Base-by-base conservation (phyloP, 1,140 invertebrate genomes). In the Hylaeus volcanicus region DNA sequence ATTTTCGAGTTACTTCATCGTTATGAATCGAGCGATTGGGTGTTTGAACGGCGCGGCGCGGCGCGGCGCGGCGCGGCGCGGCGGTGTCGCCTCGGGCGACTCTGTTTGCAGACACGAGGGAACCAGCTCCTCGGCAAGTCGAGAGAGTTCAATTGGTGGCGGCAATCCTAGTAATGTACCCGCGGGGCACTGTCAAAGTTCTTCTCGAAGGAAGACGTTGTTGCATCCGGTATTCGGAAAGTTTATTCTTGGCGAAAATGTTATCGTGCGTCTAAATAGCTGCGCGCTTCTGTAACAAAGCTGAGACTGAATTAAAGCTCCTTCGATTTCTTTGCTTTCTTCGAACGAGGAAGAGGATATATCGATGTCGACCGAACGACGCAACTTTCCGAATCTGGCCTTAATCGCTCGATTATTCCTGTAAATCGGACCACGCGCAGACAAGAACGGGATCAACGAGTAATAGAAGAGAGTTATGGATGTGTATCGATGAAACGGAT, bases 151-250 rank as follows among this genome's bases (percentile, higher is more conserved):
- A 88, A 88, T 88, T 88, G 86, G 85, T 88, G 85, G 86, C 88
- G 85, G 88, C 90, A 90, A 93, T 93, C 87, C 88, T 89, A 82
- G 89, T 93, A 93, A 92, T 92, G 91, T 92, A 93, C 91, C 92
- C 92, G 89, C 90, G 92, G 92, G 91, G 90, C 89, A 89, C 69
- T 78, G 90, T 92, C 91, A 93, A 92, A 93, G 91, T 89, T 85
- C 90, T 82, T 87, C 87, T 82, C 82, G 73, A 73, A 82, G 86
- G 86, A 83, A 79, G 79, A 81, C 82, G 82, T 86, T 85, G 79
- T 74, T 87, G 86, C 86, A 87, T 91, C 89, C 88, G 77, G 78
- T 81, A 87, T 88, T 89, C 84, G 85, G 79, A 85, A 91, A 89
- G 90, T 90, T 91, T 88, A 87, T 88, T 89, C 86, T 88, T 88